Base-by-base conservation (phyloP, 1,140 invertebrate genomes). In the Nixonia krombeini region DNA sequence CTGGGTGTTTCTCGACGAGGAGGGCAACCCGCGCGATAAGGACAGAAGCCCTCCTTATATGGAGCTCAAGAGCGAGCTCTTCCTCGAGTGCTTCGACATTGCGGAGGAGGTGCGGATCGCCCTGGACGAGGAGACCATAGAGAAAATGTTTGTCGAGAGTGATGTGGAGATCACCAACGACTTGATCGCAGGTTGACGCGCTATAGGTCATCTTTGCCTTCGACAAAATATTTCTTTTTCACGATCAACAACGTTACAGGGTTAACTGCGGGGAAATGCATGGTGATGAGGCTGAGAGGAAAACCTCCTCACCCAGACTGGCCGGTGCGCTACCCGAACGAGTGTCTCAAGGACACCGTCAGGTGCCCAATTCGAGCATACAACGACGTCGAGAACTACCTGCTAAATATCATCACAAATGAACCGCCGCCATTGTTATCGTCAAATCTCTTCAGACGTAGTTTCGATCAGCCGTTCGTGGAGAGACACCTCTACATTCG, bases 381-480 rank as follows among this genome's bases (percentile, higher is more conserved):
- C 21, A 59, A 82, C 42, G 81, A 83, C 26, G 66, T 78, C 4
- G 81, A 83, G 53, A 73, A 76, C 42, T 83, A 77, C 44, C 55
- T 82, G 1, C 9, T 49, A 1, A 26, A 61, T n/a, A 66, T 79
- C 1, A 51, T 76, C 4, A 42, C 63, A 15, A 13, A 62, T 7
- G 42, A 72, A 26, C 58, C 63, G 21, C 55, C 50, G 2, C 53
- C 49, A n/a, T 2, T 72, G 1, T 4, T 56, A n/a, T 66, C 59
- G 0, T 21, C 23, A 2, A 56, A n/a, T 8, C 6, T 55, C 1
- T 56, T 59, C 4, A 18, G 58, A 44, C 40, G 51, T 47, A 42
- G 5, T 21, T 64, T 61, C 31, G 52, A 64, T 7, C 33, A 68
- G 13, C 44, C 71, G 6, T 80, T 58, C 35, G 46, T 65, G 8